Evolutionary conservation across 2,113 vertebrate genomes (phyloP).

Genomic region (Callocephalon fimbriatum): DNA sequence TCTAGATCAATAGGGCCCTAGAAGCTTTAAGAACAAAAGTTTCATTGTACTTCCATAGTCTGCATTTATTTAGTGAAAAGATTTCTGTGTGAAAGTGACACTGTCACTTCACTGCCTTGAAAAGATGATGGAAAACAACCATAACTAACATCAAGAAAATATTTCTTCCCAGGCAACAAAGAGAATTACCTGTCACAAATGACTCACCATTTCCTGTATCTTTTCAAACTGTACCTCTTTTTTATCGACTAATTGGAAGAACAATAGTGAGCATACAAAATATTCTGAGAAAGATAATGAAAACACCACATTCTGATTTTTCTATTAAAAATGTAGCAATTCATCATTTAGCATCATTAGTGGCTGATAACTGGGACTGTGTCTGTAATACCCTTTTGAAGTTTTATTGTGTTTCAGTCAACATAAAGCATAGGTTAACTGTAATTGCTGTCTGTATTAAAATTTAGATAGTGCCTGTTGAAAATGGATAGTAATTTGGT

Average conservation of each 20-base stretch:
- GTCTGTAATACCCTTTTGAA: constrained; percentile 17
- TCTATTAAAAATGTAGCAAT: constrained; percentile 63
- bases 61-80: not conserved
- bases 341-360: constrained; percentile 69
- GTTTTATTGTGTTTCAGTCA: constrained; percentile 51
- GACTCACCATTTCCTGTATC: constrained; percentile 35
- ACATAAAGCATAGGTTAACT: constrained; percentile 34
- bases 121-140: constrained; percentile 26
- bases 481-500: constrained; percentile 52
- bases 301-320: constrained; percentile 40
- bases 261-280: constrained; percentile 19
- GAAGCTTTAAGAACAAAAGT: not conserved
- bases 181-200: constrained; percentile 54
- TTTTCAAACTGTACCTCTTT: constrained; percentile 53
- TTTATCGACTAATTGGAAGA: constrained; percentile 53
- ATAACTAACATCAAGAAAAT: not conserved
- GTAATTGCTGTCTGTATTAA: constrained; percentile 31
- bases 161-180: not conserved
- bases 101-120: not conserved
- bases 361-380: constrained; percentile 9
- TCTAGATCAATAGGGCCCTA: not conserved
- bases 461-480: constrained; percentile 28
- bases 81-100: constrained; percentile 5
- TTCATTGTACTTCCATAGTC: not conserved
- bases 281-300: constrained; percentile 44